phyloP scores from a whole-genome alignment of 1,140 invertebrate species.

The Lepidurus arcticus region DNA sequence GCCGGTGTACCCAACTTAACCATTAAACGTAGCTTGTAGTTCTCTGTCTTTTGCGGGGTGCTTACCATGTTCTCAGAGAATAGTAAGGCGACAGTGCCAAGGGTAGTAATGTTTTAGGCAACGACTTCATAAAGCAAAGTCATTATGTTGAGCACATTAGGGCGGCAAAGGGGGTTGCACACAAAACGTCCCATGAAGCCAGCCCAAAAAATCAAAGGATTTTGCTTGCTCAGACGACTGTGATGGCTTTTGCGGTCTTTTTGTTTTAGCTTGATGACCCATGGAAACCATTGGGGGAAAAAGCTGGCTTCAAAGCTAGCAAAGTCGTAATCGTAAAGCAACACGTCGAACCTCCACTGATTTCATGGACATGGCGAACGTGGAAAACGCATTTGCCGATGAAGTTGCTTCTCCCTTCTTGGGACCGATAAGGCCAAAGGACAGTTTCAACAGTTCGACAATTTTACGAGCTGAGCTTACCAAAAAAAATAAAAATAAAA shows the following conservation, averaged over 20 bases:
- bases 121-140: conserved; percentile 19
- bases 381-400: conserved; percentile 18
- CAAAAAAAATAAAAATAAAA: background rate
- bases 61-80: background rate
- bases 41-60: conserved; percentile 13
- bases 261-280: background rate
- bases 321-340: conserved; percentile 16
- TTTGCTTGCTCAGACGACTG: background rate
- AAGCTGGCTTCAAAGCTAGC: background rate
- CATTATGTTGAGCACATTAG: conserved; percentile 19
- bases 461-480: background rate
- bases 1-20: conserved; percentile 9
- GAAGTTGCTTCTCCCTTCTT: conserved; percentile 21
- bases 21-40: conserved; percentile 15
- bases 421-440: conserved; percentile 18
- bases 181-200: background rate
- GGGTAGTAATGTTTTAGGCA: conserved; percentile 7
- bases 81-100: background rate
- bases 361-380: background rate
- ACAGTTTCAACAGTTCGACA: conserved; percentile 9
- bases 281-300: background rate
- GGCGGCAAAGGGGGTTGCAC: conserved; percentile 8
- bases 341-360: conserved; percentile 18
- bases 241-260: conserved; percentile 3
- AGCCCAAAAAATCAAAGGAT: background rate